Base-by-base conservation (phyloP, 2,113 vertebrate species). In the Saimiri boliviensis region DNA sequence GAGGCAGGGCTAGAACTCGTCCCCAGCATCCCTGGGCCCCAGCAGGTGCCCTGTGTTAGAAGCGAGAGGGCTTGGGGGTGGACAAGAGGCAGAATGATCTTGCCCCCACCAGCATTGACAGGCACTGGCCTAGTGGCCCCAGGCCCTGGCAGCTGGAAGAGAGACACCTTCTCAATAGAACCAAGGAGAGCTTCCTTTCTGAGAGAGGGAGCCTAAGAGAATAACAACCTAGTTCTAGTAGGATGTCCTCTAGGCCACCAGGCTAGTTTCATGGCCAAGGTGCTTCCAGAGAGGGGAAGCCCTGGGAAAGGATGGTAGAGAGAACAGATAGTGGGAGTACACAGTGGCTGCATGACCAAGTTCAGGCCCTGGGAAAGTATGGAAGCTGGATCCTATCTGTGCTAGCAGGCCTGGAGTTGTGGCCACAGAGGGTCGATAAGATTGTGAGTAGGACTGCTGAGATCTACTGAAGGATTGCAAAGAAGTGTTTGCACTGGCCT, bases 51-150 rank as follows among this genome's bases (percentile, higher is more conserved):
- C 93, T 30, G 60, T 32, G 27, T 60, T 9, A 54, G 80, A 52
- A 58, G 40, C 0, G 0, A 30, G 30, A 63, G 32, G 23, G 30
- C 68, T 35, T 32, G 12, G 49, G 63, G 5, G 5, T 23, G 21
- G 8, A 7, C 8, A 21, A 63, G 58, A 68, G 52, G 71, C 23
- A 30, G 9, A 20, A 58, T 0, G 58, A 12, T 13, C 37, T 76
- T 76, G 32, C 21, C 25, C 20, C 90, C 58, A 20, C 49, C 56
- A 37, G n/a, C 92, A 35, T 83, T 37, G 21, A 60, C 23, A n/a
- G 58, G 45, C 6, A 58, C 91, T 86, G 96, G 94, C 95, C 96
- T 95, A 52, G 91, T 5, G 63, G 77, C 52, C 94, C 93, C 27
- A 86, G 71, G 47, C 32, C 94, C 73, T 11, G 5, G 82, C 47